A percentile compares a stretch with the other conserved stretches of the same genome.
Conservation (phyloP, 2,797 vertebrate species). For the Bovichtus diacanthus region DNA sequence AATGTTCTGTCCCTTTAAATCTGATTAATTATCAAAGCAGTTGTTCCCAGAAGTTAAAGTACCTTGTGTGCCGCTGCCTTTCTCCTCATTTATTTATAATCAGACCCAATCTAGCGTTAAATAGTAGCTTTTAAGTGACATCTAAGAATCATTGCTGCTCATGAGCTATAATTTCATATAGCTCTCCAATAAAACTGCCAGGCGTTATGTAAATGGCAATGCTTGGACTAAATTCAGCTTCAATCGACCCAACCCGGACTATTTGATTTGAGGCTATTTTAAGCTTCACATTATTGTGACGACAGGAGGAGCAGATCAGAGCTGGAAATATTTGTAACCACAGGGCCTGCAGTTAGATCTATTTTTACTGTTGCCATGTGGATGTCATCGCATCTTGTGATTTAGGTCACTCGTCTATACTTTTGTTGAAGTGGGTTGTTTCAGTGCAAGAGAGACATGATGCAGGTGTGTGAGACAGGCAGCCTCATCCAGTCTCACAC, state of each 20-base stretch:
- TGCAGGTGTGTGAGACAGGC: too few relatives aligned
- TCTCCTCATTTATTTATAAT: constrained; percentile 23
- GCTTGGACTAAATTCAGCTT: constrained; percentile 44
- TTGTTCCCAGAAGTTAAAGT: constrained; percentile 8
- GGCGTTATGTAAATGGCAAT: constrained; percentile 43
- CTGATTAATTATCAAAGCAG: background rate
- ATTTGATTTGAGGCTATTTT: constrained; percentile 73
- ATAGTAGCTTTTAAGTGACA: constrained; percentile 1
- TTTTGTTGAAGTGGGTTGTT: constrained; percentile 22
- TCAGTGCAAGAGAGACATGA: background rate
- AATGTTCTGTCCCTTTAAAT: background rate
- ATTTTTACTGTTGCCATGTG: constrained; percentile 70
- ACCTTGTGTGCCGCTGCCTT: background rate
- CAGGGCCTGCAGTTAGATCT: constrained; percentile 62
- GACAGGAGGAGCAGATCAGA: constrained; percentile 41
- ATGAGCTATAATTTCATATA: background rate
- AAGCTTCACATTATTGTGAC: constrained; percentile 46
- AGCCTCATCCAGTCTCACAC: too few relatives aligned
- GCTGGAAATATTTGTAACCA: constrained; percentile 61
- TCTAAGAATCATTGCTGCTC: constrained; percentile 7
- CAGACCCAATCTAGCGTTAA: constrained; percentile 6
- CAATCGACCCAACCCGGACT: constrained; percentile 39
- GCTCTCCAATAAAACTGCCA: constrained; percentile 13
- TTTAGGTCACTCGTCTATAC: constrained; percentile 34
- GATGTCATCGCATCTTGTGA: constrained; percentile 55